Evolutionary conservation across 1,140 invertebrate genomes (phyloP).

Genomic region (Drosophila equinoxialis): DNA sequence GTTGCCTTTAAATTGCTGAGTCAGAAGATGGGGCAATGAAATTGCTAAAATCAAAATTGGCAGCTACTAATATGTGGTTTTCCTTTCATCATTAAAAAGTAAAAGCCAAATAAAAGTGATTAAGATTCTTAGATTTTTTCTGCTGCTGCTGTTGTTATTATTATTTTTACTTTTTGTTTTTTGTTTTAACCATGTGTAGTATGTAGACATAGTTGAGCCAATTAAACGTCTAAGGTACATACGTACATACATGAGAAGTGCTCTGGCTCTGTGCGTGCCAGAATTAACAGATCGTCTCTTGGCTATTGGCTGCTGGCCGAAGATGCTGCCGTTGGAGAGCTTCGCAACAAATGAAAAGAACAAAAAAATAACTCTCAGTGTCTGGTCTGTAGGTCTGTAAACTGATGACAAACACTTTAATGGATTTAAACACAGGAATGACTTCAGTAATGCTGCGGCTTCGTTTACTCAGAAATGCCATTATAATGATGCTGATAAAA

Average conservation of each 20-base stretch:
- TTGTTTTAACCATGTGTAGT: neutral
- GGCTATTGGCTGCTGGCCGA: neutral
- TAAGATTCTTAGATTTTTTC: slow-evolving; percentile 14
- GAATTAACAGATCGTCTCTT: slow-evolving; percentile 18
- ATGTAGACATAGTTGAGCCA: slow-evolving; percentile 14
- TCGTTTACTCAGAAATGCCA: slow-evolving; percentile 25
- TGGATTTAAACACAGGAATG: slow-evolving; percentile 30
- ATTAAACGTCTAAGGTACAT: slow-evolving; percentile 21
- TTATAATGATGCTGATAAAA: slow-evolving; percentile 25
- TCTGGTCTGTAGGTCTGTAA: slow-evolving; percentile 19
- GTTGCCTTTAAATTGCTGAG: slow-evolving; percentile 3
- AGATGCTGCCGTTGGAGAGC: neutral
- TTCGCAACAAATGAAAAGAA: neutral
- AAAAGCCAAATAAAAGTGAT: slow-evolving; percentile 25
- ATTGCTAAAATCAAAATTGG: slow-evolving; percentile 22
- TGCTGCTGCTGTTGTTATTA: slow-evolving; percentile 7
- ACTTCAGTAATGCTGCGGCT: slow-evolving; percentile 21
- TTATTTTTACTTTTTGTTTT: neutral
- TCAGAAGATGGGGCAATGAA: slow-evolving; percentile 12
- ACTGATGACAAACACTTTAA: slow-evolving; percentile 27
- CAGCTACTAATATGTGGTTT: slow-evolving; percentile 13
- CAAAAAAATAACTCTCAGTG: slow-evolving; percentile 5
- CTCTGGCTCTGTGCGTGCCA: slow-evolving; percentile 19
- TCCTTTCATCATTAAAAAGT: slow-evolving; percentile 25
- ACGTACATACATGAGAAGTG: slow-evolving; percentile 13